Evolutionary conservation across 2,797 vertebrate species (phyloP).

Genomic region (Crocidura indochinensis): DNA sequence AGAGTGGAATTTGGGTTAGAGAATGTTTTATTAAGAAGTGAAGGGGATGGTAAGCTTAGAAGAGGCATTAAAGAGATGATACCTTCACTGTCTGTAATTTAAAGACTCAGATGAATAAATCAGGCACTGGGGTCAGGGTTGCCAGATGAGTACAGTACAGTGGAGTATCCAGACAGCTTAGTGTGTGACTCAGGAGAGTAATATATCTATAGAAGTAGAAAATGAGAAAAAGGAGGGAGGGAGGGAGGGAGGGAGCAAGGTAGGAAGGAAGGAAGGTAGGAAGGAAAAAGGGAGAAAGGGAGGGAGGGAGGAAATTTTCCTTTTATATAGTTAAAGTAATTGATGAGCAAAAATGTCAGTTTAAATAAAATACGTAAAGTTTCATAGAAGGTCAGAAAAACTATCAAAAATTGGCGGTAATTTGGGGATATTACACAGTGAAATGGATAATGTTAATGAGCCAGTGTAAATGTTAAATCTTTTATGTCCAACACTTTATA

Average conservation of each 20-base stretch:
- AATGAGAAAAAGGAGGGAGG: too few species aligned
- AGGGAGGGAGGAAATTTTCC: neutral
- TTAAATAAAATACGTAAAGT: conserved; percentile 6
- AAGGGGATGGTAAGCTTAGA: neutral
- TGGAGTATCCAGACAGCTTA: neutral
- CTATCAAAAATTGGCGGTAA: conserved; percentile 5
- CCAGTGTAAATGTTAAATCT: neutral
- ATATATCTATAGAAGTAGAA: too few species aligned
- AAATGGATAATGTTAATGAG: neutral
- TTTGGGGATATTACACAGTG: neutral
- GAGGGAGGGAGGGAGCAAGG: too few species aligned
- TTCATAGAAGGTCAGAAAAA: neutral
- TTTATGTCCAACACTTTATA: conserved; percentile 15
- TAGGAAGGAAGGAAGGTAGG: neutral
- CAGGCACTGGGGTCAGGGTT: neutral
- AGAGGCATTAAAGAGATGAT: fast-evolving
- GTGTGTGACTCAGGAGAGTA: neutral
- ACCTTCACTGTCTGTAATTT: too few species aligned
- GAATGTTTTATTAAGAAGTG: neutral
- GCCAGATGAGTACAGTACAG: neutral
- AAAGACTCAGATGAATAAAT: neutral
- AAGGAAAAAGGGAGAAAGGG: neutral
- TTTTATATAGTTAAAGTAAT: neutral
- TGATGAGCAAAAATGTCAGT: neutral
- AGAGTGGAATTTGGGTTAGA: neutral